Percentiles rank a stretch among this genome's conserved stretches.
Evolutionary conservation across 2,113 vertebrate genomes (phyloP).

Genomic region (Alouatta palliata): DNA sequence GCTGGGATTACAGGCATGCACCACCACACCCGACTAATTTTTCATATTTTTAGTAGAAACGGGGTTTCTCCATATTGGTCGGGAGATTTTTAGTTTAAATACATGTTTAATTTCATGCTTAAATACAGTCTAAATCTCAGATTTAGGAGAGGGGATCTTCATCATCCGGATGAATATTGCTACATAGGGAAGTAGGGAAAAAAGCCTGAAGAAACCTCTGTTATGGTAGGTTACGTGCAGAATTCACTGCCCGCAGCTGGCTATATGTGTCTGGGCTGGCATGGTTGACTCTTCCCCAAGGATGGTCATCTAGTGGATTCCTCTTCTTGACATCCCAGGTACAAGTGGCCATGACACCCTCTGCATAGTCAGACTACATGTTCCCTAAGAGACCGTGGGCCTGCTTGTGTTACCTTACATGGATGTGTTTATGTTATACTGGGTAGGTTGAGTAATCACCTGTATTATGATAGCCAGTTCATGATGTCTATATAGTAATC

Average conservation of each 20-base stretch:
- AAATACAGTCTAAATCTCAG: neutral
- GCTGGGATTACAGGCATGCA: no score
- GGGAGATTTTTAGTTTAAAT: neutral
- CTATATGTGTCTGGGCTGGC: neutral
- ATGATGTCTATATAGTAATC: neutral
- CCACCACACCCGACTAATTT: no score
- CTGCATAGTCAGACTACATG: neutral
- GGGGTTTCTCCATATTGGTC: no score
- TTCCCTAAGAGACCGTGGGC: neutral
- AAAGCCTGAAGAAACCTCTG: neutral
- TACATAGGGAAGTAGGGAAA: neutral
- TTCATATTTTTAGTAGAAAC: no score
- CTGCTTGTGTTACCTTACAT: neutral
- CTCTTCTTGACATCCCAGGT: neutral
- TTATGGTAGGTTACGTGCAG: neutral
- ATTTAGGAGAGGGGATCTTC: neutral
- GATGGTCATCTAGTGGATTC: neutral
- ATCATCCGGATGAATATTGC: neutral
- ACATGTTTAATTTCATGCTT: no score
- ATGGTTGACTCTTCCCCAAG: neutral
- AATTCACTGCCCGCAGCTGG: neutral
- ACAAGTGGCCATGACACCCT: neutral
- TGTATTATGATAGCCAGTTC: neutral
- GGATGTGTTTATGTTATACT: neutral
- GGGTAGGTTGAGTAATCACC: neutral